Base-by-base conservation (phyloP, 2,113 vertebrate genomes). In the Protobothrops flavoviridis region DNA sequence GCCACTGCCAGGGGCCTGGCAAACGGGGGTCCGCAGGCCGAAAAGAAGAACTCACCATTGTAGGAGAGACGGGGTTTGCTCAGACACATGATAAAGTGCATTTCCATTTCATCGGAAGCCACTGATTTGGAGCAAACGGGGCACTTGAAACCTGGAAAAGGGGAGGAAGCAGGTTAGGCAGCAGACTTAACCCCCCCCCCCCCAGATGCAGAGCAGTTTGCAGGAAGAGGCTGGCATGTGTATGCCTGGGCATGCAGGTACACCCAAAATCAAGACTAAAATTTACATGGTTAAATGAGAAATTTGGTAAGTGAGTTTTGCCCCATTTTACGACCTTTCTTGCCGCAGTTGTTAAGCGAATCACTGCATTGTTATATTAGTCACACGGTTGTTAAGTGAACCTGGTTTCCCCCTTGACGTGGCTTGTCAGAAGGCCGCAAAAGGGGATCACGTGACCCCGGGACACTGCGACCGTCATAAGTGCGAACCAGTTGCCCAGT, bases 31-130 rank as follows among this genome's bases (percentile, higher is more conserved):
- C 64, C 0, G 4, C 17, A 24, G 17, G 17, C 10, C 15, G 20
- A 2, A 0, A 91, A 9, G 13, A 91, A 45, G 5, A 33, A 93
- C 98, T 98, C 98, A 99, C 99, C 99, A 0, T 99, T 99, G 97
- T 99, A 99, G 96, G 99, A 99, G 97, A 99, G 99, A 96, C 99
- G 99, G 94, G 99, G 99, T 98, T 99, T 99, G 98, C 99, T 99
- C 97, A 99, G 98, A 99, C 99, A 99, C 99, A 99, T 99, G 97
- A 99, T 99, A 98, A 99, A 99, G 98, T 99, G 99, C 98, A 99
- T 99, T 97, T 99, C 99, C 99, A 99, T 99, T 97, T 99, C 99
- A 81, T 99, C 99, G 92, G 99, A 99, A 92, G 99, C 99, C 98
- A 99, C 99, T 29, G 99, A 99, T 98, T 99, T 99, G 97, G 99